phyloP scores from a whole-genome alignment of 2,797 vertebrate species.

The Megaceryle alcyon region DNA sequence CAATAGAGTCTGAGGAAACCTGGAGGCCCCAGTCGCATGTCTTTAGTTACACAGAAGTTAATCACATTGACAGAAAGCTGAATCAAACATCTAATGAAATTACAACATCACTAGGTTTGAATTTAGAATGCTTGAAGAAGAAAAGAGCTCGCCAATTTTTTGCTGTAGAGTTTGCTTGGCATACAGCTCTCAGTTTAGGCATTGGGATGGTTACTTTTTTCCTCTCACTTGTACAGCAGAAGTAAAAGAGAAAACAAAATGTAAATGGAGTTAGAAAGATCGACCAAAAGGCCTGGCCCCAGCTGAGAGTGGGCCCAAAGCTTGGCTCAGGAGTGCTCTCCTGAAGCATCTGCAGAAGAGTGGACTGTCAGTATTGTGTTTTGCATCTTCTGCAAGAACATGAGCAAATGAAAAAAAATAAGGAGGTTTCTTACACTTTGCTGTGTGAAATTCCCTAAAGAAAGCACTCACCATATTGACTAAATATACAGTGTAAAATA shows the following conservation, averaged over 20 bases:
- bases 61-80: background rate
- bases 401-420: background rate
- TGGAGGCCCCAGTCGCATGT: background rate
- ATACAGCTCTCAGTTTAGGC: background rate
- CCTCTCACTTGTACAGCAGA: background rate
- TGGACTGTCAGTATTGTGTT: background rate
- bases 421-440: background rate
- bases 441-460: background rate
- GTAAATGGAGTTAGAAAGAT: background rate
- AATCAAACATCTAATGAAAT: background rate
- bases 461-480: background rate
- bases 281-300: background rate
- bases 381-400: background rate
- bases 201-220: background rate
- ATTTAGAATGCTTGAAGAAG: background rate
- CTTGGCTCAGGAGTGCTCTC: background rate
- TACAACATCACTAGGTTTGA: background rate
- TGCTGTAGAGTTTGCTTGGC: background rate
- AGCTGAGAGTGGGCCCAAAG: background rate
- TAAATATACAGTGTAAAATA: background rate
- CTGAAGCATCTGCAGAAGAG: background rate
- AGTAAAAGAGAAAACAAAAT: background rate
- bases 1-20: background rate
- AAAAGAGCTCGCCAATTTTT: accelerated
- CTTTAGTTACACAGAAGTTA: background rate